These are phyloP conservation scores for Arenaria interpres DNA, from an alignment of 2,113 vertebrate species.

Conservation along the genomic window DNA sequence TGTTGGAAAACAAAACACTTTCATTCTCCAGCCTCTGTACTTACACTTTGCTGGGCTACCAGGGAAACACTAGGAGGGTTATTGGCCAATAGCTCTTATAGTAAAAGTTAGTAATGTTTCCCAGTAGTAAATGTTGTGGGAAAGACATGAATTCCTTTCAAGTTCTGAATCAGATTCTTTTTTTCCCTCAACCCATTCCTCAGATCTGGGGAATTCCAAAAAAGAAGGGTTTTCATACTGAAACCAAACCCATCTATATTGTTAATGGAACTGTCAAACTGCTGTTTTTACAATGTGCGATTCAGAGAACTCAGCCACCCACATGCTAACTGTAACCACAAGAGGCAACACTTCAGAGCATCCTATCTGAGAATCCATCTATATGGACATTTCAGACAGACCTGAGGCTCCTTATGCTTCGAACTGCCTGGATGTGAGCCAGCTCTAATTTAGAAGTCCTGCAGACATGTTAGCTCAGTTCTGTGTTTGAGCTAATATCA, in stretches of 20 bases:
- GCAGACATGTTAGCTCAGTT: constrained; percentile 53
- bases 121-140: constrained; percentile 49
- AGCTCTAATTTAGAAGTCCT: constrained; percentile 34
- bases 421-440: not conserved
- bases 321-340: constrained; percentile 42
- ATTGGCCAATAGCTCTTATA: constrained; percentile 28
- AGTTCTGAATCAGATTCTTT: constrained; percentile 24
- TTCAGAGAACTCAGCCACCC: constrained; percentile 65
- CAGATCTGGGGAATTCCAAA: constrained; percentile 40
- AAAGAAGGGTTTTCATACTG: constrained; percentile 21
- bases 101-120: constrained; percentile 40
- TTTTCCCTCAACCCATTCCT: not conserved
- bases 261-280: constrained; percentile 49
- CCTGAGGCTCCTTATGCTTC: constrained; percentile 25
- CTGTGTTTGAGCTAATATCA: constrained; percentile 36
- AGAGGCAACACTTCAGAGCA: constrained; percentile 57
- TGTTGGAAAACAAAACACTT: not conserved
- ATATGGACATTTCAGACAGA: constrained; percentile 40
- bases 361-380: constrained; percentile 52
- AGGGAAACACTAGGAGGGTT: constrained; percentile 8
- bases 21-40: not conserved
- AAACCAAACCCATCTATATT: constrained; percentile 22
- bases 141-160: constrained; percentile 49
- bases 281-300: constrained; percentile 40
- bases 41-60: not conserved